A percentile compares a stretch with the other conserved stretches of the same genome.
Conservation (phyloP, 2,113 vertebrate genomes). For the Chloroceryle aenea region DNA sequence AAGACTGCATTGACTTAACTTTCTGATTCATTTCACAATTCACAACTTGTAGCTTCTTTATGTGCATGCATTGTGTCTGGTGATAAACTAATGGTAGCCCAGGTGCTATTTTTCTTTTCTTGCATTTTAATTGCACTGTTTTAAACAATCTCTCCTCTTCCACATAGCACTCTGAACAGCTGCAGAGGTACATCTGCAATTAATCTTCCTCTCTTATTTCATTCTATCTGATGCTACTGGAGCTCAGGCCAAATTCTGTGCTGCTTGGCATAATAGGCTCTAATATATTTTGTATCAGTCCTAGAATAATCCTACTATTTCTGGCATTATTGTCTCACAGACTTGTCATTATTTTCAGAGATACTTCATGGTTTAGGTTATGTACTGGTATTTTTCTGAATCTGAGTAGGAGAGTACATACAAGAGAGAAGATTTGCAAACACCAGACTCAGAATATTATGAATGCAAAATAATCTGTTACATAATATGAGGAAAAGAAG, state of each 20-base stretch:
- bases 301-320: not conserved
- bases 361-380: not conserved
- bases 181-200: not conserved
- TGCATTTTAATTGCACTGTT: not conserved
- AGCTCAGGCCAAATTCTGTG: not conserved
- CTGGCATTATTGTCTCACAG: not conserved
- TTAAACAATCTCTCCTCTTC: not conserved
- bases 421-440: not conserved
- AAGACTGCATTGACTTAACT: not conserved
- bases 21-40: not conserved
- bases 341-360: not conserved
- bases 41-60: not conserved
- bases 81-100: not conserved
- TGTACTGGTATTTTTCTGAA: not conserved
- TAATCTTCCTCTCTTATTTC: constrained; percentile 32
- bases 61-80: not conserved
- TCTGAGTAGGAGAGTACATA: not conserved
- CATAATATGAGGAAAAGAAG: not conserved
- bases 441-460: not conserved
- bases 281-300: not conserved
- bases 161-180: not conserved
- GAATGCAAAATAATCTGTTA: not conserved
- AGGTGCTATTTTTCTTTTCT: not conserved
- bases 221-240: not conserved
- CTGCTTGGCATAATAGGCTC: not conserved